These are phyloP conservation scores for Agriopis aurantiaria DNA, from an alignment of 2,888 invertebrate genomes.

Conservation along the genomic window DNA sequence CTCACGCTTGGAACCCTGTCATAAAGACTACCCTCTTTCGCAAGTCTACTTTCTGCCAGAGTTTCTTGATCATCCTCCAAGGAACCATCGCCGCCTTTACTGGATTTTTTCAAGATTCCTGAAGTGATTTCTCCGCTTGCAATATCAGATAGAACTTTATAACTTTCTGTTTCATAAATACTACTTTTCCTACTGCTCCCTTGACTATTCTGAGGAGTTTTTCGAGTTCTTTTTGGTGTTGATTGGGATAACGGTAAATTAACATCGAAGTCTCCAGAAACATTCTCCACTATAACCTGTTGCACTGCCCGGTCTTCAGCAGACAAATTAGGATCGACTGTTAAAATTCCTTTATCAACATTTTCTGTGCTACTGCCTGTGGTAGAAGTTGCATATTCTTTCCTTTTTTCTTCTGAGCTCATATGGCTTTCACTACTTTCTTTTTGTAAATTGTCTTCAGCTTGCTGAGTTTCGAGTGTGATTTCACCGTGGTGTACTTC, in stretches of 20 bases:
- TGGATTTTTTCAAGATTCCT: conserved; percentile 74
- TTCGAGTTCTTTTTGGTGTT: conserved; percentile 66
- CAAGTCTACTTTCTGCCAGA: conserved; percentile 59
- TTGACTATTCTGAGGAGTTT: conserved; percentile 73
- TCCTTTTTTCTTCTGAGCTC: conserved; percentile 65
- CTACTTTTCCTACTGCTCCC: conserved; percentile 75
- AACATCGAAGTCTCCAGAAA: conserved; percentile 65
- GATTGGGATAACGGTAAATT: conserved; percentile 62
- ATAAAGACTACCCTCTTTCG: conserved; percentile 66
- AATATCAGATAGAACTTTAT: conserved; percentile 81
- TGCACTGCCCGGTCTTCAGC: conserved; percentile 68
- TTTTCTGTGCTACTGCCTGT: conserved; percentile 69
- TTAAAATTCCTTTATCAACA: conserved; percentile 67
- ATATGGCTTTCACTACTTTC: conserved; percentile 58
- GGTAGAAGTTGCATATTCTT: conserved; percentile 62
- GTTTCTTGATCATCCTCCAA: conserved; percentile 66
- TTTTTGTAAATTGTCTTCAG: conserved; percentile 55
- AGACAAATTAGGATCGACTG: conserved; percentile 60
- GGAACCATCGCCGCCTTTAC: conserved; percentile 63
- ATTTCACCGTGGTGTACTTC: conserved; percentile 61
- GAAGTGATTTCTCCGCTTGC: conserved; percentile 68
- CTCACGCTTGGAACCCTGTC: conserved; percentile 81
- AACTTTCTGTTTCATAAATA: conserved; percentile 84
- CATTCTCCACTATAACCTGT: conserved; percentile 69
- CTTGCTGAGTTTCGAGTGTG: conserved; percentile 54